These are phyloP conservation scores for Nannobrachium achirus DNA, from an alignment of 2,113 vertebrate genomes.

Conservation along the genomic window DNA sequence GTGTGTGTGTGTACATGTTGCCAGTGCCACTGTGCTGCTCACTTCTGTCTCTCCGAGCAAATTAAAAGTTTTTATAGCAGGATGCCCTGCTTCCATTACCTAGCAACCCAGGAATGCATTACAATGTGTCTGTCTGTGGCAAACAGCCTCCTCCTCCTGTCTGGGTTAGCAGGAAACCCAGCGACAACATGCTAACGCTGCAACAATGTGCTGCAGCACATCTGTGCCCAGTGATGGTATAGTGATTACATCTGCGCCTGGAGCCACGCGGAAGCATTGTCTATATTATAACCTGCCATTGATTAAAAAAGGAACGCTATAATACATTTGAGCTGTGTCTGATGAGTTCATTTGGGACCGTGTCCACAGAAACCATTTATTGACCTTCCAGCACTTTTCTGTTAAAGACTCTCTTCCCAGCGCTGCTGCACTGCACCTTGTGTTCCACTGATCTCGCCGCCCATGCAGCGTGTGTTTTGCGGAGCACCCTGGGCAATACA, in stretches of 20 bases:
- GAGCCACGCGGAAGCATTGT: background rate
- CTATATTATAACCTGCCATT: too few species aligned
- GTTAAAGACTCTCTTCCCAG: too few species aligned
- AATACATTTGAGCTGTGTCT: too few species aligned
- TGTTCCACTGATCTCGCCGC: too few species aligned
- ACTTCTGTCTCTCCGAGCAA: constrained; percentile 43
- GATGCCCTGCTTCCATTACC: constrained; percentile 61
- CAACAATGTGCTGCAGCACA: constrained; percentile 35
- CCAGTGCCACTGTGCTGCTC: constrained; percentile 4
- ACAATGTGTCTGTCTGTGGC: constrained; percentile 42
- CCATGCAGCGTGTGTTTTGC: too few species aligned
- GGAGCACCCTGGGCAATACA: background rate
- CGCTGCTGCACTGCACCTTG: too few species aligned
- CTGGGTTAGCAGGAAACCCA: constrained; percentile 27
- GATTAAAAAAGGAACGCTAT: too few species aligned
- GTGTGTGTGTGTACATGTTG: constrained; percentile 26
- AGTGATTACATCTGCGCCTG: background rate
- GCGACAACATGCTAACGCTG: constrained; percentile 20
- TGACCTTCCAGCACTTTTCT: too few species aligned
- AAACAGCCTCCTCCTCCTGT: constrained; percentile 33
- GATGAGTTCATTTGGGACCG: too few species aligned
- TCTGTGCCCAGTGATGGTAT: background rate
- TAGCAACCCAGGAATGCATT: constrained; percentile 59
- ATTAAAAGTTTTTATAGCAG: constrained; percentile 62
- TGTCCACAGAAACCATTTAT: too few species aligned